Evolutionary conservation across 2,888 invertebrate species (phyloP).

Genomic region (Emesis furor): DNA sequence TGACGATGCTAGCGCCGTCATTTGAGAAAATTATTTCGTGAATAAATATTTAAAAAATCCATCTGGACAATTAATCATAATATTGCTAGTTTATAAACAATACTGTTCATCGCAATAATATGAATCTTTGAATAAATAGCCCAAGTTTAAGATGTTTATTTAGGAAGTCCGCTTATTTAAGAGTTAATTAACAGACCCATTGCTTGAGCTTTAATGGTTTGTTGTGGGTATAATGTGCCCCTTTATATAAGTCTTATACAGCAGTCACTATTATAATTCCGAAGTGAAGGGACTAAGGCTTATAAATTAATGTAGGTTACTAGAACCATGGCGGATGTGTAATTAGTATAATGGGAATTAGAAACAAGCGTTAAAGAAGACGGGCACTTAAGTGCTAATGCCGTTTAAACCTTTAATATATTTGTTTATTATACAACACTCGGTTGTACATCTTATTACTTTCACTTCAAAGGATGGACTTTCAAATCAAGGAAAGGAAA

Average conservation of each 20-base stretch:
- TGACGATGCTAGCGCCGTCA: too few species aligned
- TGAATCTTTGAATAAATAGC: conserved; percentile 12
- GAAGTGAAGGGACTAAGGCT: background rate
- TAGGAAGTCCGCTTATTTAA: conserved; percentile 5
- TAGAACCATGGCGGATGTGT: background rate
- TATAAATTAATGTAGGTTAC: conserved; percentile 2
- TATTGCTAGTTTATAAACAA: background rate
- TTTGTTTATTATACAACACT: background rate
- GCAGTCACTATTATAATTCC: conserved; percentile 6
- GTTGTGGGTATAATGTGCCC: conserved; percentile 3
- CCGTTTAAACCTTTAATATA: background rate
- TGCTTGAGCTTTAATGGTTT: conserved; percentile 8
- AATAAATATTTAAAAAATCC: too few species aligned
- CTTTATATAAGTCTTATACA: conserved; percentile 12
- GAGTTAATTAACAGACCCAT: conserved; percentile 24
- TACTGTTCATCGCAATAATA: background rate
- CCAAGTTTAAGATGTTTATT: conserved; percentile 21
- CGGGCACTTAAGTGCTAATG: background rate
- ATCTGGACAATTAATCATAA: background rate
- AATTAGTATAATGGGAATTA: conserved; percentile 14
- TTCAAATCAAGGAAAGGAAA: too few species aligned
- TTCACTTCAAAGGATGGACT: too few species aligned
- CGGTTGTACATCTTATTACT: background rate
- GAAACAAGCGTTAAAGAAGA: conserved; percentile 5
- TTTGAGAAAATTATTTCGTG: too few species aligned